Base-by-base conservation (phyloP, 2,888 invertebrate genomes). In the Trichopoda pennipes region DNA sequence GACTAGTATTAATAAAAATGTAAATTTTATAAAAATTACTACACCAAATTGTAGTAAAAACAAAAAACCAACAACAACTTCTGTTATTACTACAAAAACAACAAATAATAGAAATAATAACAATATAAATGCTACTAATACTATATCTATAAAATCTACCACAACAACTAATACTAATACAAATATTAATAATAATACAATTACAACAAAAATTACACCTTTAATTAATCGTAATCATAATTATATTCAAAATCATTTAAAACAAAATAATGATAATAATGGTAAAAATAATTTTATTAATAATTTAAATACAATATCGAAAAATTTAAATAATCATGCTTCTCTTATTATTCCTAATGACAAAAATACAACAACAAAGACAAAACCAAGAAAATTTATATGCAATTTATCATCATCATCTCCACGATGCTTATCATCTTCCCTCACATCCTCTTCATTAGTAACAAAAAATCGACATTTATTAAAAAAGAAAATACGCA, bases 1-100 rank as follows among this genome's bases (percentile, higher is more conserved):
- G 83, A 70, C 69, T 80, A 83, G 75, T 80, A 77, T 81, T 84
- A 84, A 77, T 77, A 83, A 80, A 80, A 83, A 77, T 80, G 80
- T 83, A 83, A 51, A 83, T 83, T 83, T 80, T 80, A 70, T 77
- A 77, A 74, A 80, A 61, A 70, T 53, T 77, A 80, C 77, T 66
- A 77, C 61, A 51, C 49, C 53, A 72, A 79, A 78, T 61, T 51
- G 64, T 60, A 53, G 68, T 75, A 84, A 70, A 73, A 78, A 63
- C 42, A 73, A 56, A 51, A 75, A 70, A 63, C 58, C 66, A 79
- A 55, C 58, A 60, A 60, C 19, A 32, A 68, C 68, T 55, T 79
- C 66, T 61, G 56, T 55, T 84, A 81, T 68, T 86, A 35, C 28
- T 51, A 32, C 58, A 75, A 66, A 75, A 75, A 66, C 47, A 35